These are phyloP conservation scores for Nemoura dubitans DNA, from an alignment of 2,888 invertebrate genomes.

Conservation along the genomic window DNA sequence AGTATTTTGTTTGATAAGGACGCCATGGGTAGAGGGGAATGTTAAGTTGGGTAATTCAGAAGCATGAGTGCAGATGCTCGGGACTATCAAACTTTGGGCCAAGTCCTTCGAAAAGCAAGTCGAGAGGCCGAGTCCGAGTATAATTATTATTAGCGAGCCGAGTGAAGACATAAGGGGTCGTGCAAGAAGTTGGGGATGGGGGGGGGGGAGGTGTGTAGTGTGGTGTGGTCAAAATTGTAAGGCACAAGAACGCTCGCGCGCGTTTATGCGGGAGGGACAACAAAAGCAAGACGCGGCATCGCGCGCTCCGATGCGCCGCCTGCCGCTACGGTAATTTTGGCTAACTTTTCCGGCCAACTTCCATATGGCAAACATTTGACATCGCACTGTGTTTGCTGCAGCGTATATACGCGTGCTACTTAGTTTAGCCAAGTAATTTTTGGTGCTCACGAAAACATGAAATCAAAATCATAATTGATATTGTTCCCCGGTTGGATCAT, in stretches of 20 bases:
- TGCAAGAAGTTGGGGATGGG: background rate
- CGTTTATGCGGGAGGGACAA: no score
- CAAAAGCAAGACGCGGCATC: background rate
- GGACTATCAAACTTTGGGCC: background rate
- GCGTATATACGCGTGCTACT: background rate
- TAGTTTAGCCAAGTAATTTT: background rate
- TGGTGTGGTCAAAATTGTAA: background rate
- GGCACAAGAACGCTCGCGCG: background rate
- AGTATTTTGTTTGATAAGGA: conserved; percentile 12
- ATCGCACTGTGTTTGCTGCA: background rate
- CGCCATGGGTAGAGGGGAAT: background rate
- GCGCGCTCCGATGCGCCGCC: no score
- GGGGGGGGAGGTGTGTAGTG: no score
- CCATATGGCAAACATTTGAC: background rate
- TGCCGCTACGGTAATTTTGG: background rate
- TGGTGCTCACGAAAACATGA: background rate
- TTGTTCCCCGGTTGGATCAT: background rate
- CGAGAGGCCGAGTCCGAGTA: background rate
- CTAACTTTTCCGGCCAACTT: background rate
- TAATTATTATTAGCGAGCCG: background rate
- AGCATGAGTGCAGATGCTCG: conserved; percentile 7
- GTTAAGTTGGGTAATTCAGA: background rate
- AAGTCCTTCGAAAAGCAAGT: background rate
- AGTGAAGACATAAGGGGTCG: background rate
- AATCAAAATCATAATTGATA: background rate